These are phyloP conservation scores for Galago senegalensis DNA, from an alignment of 2,797 vertebrate species.

Conservation along the genomic window DNA sequence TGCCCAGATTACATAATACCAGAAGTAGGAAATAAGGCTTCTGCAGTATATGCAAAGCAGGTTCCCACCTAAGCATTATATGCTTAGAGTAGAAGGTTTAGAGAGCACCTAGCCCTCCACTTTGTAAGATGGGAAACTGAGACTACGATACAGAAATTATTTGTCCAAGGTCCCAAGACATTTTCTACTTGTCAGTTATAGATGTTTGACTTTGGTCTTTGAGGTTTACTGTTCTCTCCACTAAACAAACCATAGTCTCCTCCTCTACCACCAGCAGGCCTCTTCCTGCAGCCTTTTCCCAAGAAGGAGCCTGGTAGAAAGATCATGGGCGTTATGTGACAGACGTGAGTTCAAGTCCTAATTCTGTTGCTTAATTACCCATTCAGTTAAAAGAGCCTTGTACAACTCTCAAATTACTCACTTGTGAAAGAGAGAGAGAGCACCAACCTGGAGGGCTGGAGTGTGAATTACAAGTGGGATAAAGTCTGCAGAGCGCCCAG, in stretches of 20 bases:
- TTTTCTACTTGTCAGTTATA: neutral
- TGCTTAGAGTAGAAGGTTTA: neutral
- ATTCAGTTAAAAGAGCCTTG: neutral
- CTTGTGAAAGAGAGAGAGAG: neutral
- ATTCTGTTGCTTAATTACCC: neutral
- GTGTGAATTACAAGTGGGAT: neutral
- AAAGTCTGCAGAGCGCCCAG: fast-evolving
- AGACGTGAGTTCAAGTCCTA: neutral
- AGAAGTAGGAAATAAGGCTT: neutral
- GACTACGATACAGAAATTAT: neutral
- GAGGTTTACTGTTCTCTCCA: neutral
- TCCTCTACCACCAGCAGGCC: neutral
- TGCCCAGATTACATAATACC: neutral
- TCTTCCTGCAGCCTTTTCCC: neutral
- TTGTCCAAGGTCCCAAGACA: neutral
- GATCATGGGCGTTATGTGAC: neutral
- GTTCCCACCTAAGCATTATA: neutral
- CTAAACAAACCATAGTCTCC: too few species aligned
- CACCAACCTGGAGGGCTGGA: fast-evolving
- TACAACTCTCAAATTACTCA: fast-evolving
- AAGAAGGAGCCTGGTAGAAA: neutral
- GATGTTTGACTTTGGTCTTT: neutral
- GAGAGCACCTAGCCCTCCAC: neutral
- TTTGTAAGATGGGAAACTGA: neutral
- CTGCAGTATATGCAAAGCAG: neutral